Base-by-base conservation (phyloP, 2,888 invertebrate genomes). In the Bembecia ichneumoniformis region DNA sequence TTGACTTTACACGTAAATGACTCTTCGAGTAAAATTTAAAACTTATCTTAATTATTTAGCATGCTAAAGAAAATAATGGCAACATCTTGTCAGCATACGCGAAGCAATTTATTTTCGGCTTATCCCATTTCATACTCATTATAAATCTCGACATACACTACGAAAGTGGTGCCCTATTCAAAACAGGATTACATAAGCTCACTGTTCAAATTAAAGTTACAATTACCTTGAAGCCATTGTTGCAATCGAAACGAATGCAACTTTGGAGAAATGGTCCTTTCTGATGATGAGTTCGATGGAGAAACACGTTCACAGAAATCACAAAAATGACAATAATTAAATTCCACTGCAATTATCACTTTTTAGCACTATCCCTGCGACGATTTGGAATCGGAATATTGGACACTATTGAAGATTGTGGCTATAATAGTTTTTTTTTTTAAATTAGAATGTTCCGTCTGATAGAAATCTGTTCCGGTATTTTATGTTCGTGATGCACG, bases 201-300 rank as follows among this genome's bases (percentile, higher is more conserved):
- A 7, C 28, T 2, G 28, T 28, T 28, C 2, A 28, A 28, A 28
- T 28, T 28, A 28, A 28, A 28, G 28, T 28, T 28, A 9, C 28
- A 51, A 52, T 56, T 81, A 83, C 83, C 83, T 82, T 64, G 63
- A 53, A 66, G 66, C 81, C 83, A 83, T 83, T 61, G 57, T 80
- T 66, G 59, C 49, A 51, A 16, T 43, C 17, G 50, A 58, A 58
- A 51, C 59, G 59, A 55, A 62, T 52, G 51, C 53, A 52, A 51
- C 62, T 56, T 44, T 54, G 52, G 7, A 57, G 53, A 58, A 55
- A 45, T 56, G 54, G 13, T 40, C 13, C 44, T 11, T 28, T 28
- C 28, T 28, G 28, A 28, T 28, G 28, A 28, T 14, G 7, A 40
- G 49, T 55, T 43, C 10, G 5, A 5, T 11, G 13, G 13, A n/a